Evolutionary conservation across 2,888 invertebrate species (phyloP).

Genomic region (Tolmerus cingulatus): DNA sequence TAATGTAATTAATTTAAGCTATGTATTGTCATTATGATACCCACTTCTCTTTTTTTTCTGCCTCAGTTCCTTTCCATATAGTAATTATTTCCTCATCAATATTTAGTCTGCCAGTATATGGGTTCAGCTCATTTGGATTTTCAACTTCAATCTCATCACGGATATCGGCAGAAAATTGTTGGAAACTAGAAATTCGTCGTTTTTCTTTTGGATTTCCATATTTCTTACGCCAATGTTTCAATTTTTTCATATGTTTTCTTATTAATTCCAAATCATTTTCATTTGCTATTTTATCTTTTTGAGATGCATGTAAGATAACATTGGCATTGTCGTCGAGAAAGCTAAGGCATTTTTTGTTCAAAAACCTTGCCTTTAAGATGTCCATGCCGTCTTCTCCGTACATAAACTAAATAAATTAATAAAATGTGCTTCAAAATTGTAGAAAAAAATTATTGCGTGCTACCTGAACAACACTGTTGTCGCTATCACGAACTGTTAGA

Average conservation of each 20-base stretch:
- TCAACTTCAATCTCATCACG: conserved; percentile 65
- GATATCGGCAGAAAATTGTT: conserved; percentile 68
- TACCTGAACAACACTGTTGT: conserved; percentile 89
- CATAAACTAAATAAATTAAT: conserved; percentile 68
- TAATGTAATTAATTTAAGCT: background rate
- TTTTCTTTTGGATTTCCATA: conserved; percentile 65
- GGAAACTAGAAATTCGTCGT: conserved; percentile 66
- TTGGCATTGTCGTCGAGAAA: conserved; percentile 85
- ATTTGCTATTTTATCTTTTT: conserved; percentile 69
- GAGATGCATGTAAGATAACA: conserved; percentile 69
- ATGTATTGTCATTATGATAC: background rate
- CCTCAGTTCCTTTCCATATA: conserved; percentile 72
- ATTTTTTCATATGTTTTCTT: conserved; percentile 67
- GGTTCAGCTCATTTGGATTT: conserved; percentile 62
- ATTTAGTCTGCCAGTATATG: conserved; percentile 68
- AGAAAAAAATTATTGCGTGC: conserved; percentile 18
- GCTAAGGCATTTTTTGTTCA: conserved; percentile 76
- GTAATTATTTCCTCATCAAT: conserved; percentile 70
- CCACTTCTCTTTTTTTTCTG: conserved; percentile 66
- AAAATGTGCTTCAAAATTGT: background rate
- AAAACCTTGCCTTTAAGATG: conserved; percentile 84
- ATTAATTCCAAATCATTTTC: conserved; percentile 66
- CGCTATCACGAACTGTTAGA: conserved; percentile 93
- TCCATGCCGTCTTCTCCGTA: conserved; percentile 96
- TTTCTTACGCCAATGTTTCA: conserved; percentile 71